Conservation (phyloP, 2,888 invertebrate genomes). For the Acanthosepion lycidas region DNA sequence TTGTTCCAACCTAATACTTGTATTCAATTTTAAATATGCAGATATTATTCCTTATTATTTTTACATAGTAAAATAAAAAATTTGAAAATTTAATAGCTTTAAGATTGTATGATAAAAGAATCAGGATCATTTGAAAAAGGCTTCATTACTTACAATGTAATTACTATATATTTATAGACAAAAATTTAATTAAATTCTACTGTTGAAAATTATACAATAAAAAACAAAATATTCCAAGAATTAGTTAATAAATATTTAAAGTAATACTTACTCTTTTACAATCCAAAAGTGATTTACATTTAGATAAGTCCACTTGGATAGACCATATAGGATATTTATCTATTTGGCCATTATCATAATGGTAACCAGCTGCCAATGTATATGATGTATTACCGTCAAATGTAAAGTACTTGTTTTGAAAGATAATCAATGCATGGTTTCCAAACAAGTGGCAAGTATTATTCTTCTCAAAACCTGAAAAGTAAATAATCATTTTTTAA, state of each 20-base stretch:
- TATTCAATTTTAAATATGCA: neutral
- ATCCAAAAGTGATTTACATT: neutral
- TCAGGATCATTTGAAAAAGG: neutral
- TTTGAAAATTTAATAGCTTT: neutral
- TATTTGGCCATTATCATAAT: neutral
- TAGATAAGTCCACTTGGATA: neutral
- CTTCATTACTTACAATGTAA: neutral
- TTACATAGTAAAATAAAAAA: neutral
- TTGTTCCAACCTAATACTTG: neutral
- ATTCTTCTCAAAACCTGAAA: neutral
- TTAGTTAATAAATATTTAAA: neutral
- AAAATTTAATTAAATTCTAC: neutral
- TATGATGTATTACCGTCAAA: neutral
- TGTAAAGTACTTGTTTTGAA: neutral
- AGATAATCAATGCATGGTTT: neutral
- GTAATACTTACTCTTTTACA: neutral
- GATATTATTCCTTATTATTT: neutral
- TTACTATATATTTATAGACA: neutral
- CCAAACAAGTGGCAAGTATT: conserved; percentile 2
- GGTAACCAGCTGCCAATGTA: neutral
- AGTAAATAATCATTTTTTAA: neutral
- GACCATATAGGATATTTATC: neutral
- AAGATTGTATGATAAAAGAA: neutral
- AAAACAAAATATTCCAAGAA: neutral
- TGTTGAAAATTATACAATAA: neutral